phyloP scores from a whole-genome alignment of 2,113 vertebrate genomes.

The Mustela lutreola region DNA sequence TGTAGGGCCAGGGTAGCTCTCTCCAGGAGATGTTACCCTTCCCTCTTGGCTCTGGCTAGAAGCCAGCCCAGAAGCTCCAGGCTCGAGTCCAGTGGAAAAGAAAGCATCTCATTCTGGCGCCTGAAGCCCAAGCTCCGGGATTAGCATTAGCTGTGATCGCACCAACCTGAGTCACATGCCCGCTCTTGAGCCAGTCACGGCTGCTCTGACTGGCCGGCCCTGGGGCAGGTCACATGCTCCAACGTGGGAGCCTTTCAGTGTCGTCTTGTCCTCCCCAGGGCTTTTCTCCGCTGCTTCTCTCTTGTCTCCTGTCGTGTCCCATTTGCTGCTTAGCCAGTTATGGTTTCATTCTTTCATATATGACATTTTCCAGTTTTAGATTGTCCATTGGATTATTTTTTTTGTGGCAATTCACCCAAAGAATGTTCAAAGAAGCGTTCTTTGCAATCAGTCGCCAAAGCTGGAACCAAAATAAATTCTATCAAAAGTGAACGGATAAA shows the following conservation, averaged over 20 bases:
- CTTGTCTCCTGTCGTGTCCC: not conserved
- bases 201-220: not conserved
- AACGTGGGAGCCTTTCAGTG: not conserved
- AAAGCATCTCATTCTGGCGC: not conserved
- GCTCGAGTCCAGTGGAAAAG: not conserved
- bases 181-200: not conserved
- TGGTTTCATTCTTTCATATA: not conserved
- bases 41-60: not conserved
- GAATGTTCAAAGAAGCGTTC: conserved; percentile 17
- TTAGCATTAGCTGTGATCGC: not conserved
- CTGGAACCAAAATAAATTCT: conserved; percentile 13
- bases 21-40: not conserved
- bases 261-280: not conserved
- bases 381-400: not conserved
- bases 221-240: too few species aligned
- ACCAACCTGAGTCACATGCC: not conserved
- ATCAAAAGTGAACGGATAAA: not conserved
- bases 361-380: not conserved
- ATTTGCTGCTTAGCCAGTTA: not conserved
- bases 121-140: not conserved
- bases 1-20: not conserved
- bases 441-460: not conserved
- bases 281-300: not conserved
- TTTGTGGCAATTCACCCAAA: not conserved
- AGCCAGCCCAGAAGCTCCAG: not conserved